These are phyloP conservation scores for Eidolon helvum DNA, from an alignment of 2,113 vertebrate species.

Conservation along the genomic window DNA sequence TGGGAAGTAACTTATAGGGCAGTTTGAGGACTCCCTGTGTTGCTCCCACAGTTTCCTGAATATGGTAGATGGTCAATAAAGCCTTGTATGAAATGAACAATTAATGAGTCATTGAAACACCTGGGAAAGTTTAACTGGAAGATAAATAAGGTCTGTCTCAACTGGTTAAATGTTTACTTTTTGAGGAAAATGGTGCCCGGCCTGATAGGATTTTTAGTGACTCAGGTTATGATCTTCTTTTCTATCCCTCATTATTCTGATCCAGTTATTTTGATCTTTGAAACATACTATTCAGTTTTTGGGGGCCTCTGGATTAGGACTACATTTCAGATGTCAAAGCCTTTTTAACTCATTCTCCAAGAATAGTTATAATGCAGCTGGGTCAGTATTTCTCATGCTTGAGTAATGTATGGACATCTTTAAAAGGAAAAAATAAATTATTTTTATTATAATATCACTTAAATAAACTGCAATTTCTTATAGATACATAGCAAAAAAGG, in stretches of 20 bases:
- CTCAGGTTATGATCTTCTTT: slow-evolving; percentile 29
- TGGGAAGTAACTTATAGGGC: background rate
- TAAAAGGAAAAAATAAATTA: background rate
- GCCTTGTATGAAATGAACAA: slow-evolving; percentile 30
- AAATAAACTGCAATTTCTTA: slow-evolving; percentile 10
- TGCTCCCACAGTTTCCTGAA: background rate
- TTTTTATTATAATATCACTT: background rate
- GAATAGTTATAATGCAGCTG: slow-evolving; percentile 23
- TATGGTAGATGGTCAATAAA: background rate
- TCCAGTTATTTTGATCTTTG: background rate
- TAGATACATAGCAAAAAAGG: background rate
- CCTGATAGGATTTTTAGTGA: background rate
- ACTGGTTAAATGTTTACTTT: slow-evolving; percentile 41
- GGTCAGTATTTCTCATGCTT: slow-evolving; percentile 18
- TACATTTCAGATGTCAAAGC: slow-evolving; percentile 22
- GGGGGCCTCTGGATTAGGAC: background rate
- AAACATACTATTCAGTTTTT: slow-evolving; percentile 1
- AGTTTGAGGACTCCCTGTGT: background rate
- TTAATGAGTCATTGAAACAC: slow-evolving; percentile 33
- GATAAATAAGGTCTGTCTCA: slow-evolving; percentile 30
- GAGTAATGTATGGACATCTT: background rate
- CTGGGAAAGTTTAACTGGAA: slow-evolving; percentile 50
- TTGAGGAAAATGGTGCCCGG: background rate
- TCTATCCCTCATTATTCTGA: background rate
- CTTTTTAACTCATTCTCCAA: slow-evolving; percentile 17